Evolutionary conservation across 2,888 invertebrate genomes (phyloP), one percentile per base, ranked within the genome.

Genomic region (Pammene fasciana): DNA sequence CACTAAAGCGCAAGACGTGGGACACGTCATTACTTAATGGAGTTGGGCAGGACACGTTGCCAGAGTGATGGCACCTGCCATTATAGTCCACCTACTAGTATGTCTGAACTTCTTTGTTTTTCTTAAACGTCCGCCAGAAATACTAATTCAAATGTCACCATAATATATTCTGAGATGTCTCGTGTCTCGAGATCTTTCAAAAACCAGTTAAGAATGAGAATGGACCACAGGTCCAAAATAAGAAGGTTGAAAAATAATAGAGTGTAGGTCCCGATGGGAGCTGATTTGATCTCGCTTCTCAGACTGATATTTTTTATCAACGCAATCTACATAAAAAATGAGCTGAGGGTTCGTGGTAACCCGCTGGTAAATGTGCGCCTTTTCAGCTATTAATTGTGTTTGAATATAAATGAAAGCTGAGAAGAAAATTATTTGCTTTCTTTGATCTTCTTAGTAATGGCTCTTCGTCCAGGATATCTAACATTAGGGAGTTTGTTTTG

Each of bases 301-400:
- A 84, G 83, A 85, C 88, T 88, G 89, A 90, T 91, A 90, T 92
- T 90, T 86, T 92, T 90, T 87, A 89, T 90, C 85, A 83, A 84
- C 85, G 85, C 86, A 90, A 91, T 91, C 88, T 91, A 89, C 91
- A 91, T 92, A 91, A 91, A 91, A 90, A 91, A 91, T 90, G 90
- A 91, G 88, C 81, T 72, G 79, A 86, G 89, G 88, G 88, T 86
- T 85, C 76, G 83, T 76, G 87, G 89, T 86, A 88, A 89, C 88
- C 88, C 86, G 86, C 83, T 85, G 82, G 88, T 89, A 90, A 90
- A 90, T 89, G 89, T 89, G 85, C 87, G 46, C n/a, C 86, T 89
- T 90, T 90, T 89, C 87, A 89, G 86, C 89, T 88, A 88, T 88
- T 90, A 89, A 90, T 90, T 89, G 89, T 89, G 86, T 90, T 90